A percentile compares a stretch with the other conserved stretches of the same genome.
Evolutionary conservation across 2,113 vertebrate genomes (phyloP).

Genomic region (Beaufortia kweichowensis): DNA sequence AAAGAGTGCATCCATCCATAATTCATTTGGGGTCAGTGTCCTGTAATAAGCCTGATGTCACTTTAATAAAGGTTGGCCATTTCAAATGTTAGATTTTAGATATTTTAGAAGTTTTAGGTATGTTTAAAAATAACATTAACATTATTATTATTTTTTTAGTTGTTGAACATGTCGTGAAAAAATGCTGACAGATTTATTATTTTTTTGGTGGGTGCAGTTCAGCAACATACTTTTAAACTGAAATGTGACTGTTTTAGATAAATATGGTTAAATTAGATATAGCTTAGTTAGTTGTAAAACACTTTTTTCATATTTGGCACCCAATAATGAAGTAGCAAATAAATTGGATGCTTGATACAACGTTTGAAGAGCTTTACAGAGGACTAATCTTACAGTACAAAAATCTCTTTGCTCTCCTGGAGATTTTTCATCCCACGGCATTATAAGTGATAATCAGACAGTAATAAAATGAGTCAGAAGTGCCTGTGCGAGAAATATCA

Average conservation of each 20-base stretch:
- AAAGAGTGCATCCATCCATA: conserved; percentile 5
- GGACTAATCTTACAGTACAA: neutral
- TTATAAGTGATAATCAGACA: neutral
- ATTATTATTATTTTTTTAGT: no score
- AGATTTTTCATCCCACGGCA: neutral
- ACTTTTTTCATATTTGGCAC: neutral
- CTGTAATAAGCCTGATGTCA: neutral
- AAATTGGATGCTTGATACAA: neutral
- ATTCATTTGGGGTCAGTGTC: neutral
- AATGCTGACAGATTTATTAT: no score
- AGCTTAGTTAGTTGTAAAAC: neutral
- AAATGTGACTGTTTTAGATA: neutral
- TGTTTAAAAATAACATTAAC: no score
- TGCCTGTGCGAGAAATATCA: neutral
- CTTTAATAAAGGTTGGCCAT: conserved; percentile 10
- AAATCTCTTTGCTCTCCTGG: neutral
- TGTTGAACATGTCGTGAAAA: no score
- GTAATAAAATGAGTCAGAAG: neutral
- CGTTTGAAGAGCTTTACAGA: neutral
- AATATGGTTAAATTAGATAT: neutral
- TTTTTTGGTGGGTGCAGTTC: no score
- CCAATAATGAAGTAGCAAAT: neutral
- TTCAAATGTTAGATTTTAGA: conserved; percentile 8
- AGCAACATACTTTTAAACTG: no score
- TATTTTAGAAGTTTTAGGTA: no score